phyloP scores from a whole-genome alignment of 1,140 invertebrate genomes.

The Muscidifurax raptorellus region DNA sequence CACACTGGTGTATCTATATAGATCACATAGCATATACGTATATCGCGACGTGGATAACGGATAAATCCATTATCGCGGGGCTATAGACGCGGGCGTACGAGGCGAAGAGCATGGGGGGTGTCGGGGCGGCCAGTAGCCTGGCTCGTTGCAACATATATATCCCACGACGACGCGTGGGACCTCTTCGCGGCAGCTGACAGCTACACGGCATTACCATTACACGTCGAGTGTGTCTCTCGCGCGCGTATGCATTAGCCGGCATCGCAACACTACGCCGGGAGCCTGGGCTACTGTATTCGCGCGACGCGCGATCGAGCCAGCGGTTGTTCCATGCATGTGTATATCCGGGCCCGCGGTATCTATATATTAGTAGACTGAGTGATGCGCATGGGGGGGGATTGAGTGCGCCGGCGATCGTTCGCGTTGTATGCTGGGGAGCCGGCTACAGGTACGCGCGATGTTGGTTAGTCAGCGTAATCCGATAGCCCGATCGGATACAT shows the following conservation, averaged over 20 bases:
- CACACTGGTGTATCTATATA: neutral
- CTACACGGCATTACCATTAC: conserved; percentile 65
- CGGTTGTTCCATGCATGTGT: neutral
- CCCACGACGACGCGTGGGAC: conserved; percentile 45
- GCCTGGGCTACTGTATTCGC: neutral
- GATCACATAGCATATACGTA: no score
- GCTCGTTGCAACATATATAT: neutral
- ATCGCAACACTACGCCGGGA: neutral
- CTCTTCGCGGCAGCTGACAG: conserved; percentile 59
- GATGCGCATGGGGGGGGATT: neutral
- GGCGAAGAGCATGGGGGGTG: neutral
- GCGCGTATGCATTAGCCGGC: conserved; percentile 9
- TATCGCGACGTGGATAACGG: conserved; percentile 43
- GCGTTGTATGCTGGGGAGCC: neutral
- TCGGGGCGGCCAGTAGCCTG: neutral
- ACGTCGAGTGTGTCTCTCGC: conserved; percentile 31
- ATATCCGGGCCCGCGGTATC: no score
- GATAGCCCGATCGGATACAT: conserved; percentile 35
- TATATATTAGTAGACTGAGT: neutral
- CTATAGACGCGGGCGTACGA: neutral
- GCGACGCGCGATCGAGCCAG: no score
- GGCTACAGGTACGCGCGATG: neutral
- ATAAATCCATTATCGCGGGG: conserved; percentile 64
- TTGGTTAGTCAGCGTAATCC: conserved; percentile 34
- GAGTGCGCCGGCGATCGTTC: neutral